Evolutionary conservation across 2,113 vertebrate species (phyloP).

Genomic region (Cariama cristata): DNA sequence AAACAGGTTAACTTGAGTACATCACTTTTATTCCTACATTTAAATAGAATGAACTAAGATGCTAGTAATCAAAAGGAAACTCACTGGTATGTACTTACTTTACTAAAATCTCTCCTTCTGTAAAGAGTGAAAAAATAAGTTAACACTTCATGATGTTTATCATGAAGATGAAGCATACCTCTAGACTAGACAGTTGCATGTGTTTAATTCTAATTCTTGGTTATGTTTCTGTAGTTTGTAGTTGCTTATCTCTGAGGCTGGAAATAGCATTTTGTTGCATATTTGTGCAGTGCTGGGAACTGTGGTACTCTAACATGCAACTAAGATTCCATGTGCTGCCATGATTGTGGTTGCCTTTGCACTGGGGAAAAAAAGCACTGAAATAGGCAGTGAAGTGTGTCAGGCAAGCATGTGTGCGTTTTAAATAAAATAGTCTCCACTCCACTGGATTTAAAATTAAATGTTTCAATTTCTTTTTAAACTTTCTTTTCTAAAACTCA

Average conservation of each 20-base stretch:
- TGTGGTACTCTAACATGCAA: fast-evolving
- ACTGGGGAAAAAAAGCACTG: not conserved
- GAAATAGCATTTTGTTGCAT: not conserved
- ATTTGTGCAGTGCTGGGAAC: not conserved
- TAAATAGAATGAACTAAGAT: not conserved
- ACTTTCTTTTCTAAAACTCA: not conserved
- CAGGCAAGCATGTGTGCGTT: not conserved
- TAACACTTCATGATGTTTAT: not conserved
- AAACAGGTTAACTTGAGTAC: not conserved
- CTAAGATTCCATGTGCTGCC: not conserved
- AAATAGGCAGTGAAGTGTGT: not conserved
- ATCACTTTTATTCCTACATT: not conserved
- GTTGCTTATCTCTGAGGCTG: not conserved
- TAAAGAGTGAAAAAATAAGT: not conserved
- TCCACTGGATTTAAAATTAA: not conserved
- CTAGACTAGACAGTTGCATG: not conserved
- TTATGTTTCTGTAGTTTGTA: not conserved
- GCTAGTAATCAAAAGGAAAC: not conserved
- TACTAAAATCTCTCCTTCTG: not conserved
- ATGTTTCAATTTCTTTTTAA: not conserved
- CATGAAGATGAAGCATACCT: not conserved
- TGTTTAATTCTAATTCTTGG: not conserved
- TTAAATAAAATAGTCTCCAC: not conserved
- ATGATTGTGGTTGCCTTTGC: not conserved
- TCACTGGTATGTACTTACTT: not conserved